Conservation (phyloP, 92 coral and sea anemone genomes). For the Zoanthus solanderi region DNA sequence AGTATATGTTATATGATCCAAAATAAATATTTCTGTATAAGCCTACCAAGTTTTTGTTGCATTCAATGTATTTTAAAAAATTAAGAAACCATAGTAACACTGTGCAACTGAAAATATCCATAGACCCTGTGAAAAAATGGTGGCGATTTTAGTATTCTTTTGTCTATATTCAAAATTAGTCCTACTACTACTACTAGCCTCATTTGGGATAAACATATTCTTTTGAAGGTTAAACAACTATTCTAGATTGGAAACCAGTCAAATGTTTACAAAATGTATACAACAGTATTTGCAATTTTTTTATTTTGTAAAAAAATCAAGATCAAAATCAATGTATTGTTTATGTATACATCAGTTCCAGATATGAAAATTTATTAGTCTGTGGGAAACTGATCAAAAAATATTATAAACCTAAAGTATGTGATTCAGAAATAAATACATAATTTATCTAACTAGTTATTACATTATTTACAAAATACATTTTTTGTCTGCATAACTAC, state of each 20-base stretch:
- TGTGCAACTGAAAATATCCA: constrained; percentile 17
- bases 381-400: not conserved
- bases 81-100: constrained; percentile 6
- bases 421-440: not conserved
- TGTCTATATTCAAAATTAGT: constrained; percentile 7
- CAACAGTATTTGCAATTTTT: not conserved
- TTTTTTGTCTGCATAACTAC: constrained; percentile 15
- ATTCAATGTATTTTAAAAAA: constrained; percentile 6
- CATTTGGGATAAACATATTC: not conserved
- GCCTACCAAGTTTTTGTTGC: constrained; percentile 5
- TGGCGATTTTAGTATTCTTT: constrained; percentile 4
- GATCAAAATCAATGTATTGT: not conserved
- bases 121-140: constrained; percentile 14
- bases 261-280: not conserved
- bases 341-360: not conserved
- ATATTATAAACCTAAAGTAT: not conserved
- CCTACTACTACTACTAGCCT: constrained; percentile 1
- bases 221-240: not conserved
- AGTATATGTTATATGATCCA: constrained; percentile 9
- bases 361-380: not conserved
- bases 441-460: not conserved
- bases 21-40: not conserved
- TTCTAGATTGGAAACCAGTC: constrained; percentile 10
- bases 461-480: constrained; percentile 10
- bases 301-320: constrained; percentile 6